Conservation (phyloP, 2,888 invertebrate species). For the Aromia moschata region DNA sequence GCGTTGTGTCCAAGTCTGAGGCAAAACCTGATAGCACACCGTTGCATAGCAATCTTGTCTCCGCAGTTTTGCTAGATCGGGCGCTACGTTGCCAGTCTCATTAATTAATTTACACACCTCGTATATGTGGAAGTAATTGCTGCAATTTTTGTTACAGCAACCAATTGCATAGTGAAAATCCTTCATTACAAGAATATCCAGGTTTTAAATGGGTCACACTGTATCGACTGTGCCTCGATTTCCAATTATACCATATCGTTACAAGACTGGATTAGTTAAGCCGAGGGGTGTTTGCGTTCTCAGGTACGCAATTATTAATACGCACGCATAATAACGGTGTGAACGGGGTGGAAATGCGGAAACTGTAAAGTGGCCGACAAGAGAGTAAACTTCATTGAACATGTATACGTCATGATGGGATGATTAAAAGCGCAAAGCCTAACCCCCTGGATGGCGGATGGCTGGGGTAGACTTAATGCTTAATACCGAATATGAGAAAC, state of each 20-base stretch:
- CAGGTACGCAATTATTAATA: constrained; percentile 11
- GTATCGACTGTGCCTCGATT: neutral
- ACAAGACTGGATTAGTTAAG: constrained; percentile 1
- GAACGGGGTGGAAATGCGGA: constrained; percentile 1
- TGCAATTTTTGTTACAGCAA: too few species aligned
- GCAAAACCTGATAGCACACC: too few species aligned
- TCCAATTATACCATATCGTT: neutral
- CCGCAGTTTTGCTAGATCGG: too few species aligned
- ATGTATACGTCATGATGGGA: constrained; percentile 14
- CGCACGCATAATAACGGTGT: neutral
- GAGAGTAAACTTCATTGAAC: constrained; percentile 11
- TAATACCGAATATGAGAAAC: constrained; percentile 21
- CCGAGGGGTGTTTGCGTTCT: neutral
- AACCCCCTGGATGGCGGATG: constrained; percentile 6
- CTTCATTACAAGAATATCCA: too few species aligned
- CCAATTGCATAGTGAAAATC: too few species aligned
- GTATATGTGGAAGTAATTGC: too few species aligned
- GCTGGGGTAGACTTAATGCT: constrained; percentile 6
- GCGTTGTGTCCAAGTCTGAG: too few species aligned
- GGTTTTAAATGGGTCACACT: too few species aligned
- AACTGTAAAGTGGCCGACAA: constrained; percentile 9
- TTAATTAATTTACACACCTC: too few species aligned
- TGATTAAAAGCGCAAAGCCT: constrained; percentile 15
- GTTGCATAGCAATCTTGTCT: too few species aligned
- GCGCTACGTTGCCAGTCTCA: too few species aligned